Percentiles rank a stretch among this genome's conserved stretches.
Evolutionary conservation across 2,888 invertebrate species (phyloP).

Genomic region (Rhamphomyia laevipes): DNA sequence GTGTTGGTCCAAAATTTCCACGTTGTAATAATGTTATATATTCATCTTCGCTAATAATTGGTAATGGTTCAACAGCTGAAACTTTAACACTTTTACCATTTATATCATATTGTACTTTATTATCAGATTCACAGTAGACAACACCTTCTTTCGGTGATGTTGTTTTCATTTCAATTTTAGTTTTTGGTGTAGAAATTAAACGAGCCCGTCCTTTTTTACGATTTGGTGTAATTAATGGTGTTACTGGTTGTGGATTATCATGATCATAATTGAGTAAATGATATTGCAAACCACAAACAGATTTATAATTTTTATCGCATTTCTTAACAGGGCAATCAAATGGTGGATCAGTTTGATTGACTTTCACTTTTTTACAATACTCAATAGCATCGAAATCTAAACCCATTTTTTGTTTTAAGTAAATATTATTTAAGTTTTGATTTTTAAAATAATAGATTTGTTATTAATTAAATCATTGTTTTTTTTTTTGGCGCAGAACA

Average conservation of each 20-base stretch:
- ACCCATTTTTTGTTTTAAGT: slow-evolving; percentile 44
- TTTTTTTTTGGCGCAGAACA: no score
- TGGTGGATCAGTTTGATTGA: slow-evolving; percentile 56
- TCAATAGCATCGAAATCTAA: slow-evolving; percentile 77
- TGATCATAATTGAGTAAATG: slow-evolving; percentile 79
- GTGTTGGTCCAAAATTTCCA: slow-evolving; percentile 30
- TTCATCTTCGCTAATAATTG: slow-evolving; percentile 57
- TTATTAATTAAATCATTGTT: no score
- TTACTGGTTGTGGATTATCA: slow-evolving; percentile 57
- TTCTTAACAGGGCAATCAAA: slow-evolving; percentile 71
- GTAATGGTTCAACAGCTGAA: slow-evolving; percentile 52
- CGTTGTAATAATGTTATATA: slow-evolving; percentile 33
- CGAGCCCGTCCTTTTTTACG: slow-evolving; percentile 50
- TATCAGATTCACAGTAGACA: slow-evolving; percentile 73
- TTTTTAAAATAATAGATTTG: no score
- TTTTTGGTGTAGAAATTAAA: slow-evolving; percentile 39
- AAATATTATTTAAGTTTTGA: no score
- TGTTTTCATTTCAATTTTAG: slow-evolving; percentile 29
- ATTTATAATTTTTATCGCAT: slow-evolving; percentile 78
- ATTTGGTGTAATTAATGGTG: slow-evolving; percentile 48
- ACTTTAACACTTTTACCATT: slow-evolving; percentile 63
- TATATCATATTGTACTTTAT: slow-evolving; percentile 77
- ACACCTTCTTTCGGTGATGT: slow-evolving; percentile 30
- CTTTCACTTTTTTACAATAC: slow-evolving; percentile 65
- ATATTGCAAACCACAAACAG: slow-evolving; percentile 74